These are phyloP conservation scores for Narcine bancroftii DNA, from an alignment of 2,113 vertebrate species.

Conservation along the genomic window DNA sequence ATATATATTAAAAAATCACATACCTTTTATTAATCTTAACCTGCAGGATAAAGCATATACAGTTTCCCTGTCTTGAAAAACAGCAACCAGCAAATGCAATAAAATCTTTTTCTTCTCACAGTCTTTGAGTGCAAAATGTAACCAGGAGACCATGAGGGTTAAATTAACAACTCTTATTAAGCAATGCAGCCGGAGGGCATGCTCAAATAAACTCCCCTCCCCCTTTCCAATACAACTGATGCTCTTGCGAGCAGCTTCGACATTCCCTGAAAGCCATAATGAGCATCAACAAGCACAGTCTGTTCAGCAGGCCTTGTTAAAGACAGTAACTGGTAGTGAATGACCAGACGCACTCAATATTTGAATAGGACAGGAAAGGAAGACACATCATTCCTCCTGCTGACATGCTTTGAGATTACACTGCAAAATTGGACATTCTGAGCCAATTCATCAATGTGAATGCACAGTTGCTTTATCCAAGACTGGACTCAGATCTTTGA, in stretches of 20 bases:
- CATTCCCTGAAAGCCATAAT: conserved; percentile 40
- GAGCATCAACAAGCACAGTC: conserved; percentile 36
- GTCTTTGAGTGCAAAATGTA: conserved; percentile 41
- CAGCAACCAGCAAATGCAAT: neutral
- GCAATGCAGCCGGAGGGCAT: conserved; percentile 41
- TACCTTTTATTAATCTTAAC: conserved; percentile 26
- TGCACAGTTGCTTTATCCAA: neutral
- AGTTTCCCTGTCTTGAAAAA: conserved; percentile 10
- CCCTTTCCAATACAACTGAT: conserved; percentile 5
- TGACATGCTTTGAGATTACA: conserved; percentile 33
- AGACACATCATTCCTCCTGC: neutral
- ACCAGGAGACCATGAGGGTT: conserved; percentile 52
- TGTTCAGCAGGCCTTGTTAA: conserved; percentile 39
- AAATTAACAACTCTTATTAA: conserved; percentile 54
- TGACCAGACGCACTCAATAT: conserved; percentile 39
- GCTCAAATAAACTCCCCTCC: conserved; percentile 31
- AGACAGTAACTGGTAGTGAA: conserved; percentile 25
- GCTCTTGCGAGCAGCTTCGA: conserved; percentile 39
- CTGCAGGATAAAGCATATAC: neutral
- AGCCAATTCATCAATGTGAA: conserved; percentile 9
- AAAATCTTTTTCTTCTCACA: neutral
- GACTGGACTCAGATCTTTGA: neutral
- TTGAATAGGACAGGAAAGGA: conserved; percentile 25
- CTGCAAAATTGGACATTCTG: conserved; percentile 11
- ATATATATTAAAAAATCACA: conserved; percentile 1